Evolutionary conservation across 2,113 vertebrate genomes (phyloP).

Genomic region (Miniopterus natalensis): DNA sequence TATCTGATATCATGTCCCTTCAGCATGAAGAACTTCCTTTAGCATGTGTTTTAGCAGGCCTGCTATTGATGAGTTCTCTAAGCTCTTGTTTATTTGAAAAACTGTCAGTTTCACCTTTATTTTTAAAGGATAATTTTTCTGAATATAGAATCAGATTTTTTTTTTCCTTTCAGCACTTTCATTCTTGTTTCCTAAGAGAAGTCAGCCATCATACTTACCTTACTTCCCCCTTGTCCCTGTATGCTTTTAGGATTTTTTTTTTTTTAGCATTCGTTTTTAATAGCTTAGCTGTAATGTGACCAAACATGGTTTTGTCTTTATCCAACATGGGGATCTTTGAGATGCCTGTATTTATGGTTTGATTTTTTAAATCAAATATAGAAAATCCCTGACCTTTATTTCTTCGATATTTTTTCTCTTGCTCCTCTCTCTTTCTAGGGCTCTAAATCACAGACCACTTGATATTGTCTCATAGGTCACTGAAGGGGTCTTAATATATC

Average conservation of each 20-base stretch:
- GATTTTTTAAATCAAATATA: not conserved
- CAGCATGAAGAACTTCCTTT: not conserved
- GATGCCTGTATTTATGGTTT: constrained; percentile 3
- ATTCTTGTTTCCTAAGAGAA: not conserved
- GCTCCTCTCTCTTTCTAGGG: not conserved
- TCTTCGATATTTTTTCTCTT: not conserved
- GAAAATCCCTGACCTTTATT: not conserved
- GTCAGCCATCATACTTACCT: not conserved
- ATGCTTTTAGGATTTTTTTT: not conserved
- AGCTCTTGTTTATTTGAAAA: constrained; percentile 37
- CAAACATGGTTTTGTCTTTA: constrained; percentile 16
- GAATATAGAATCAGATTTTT: not conserved
- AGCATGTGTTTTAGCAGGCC: not conserved
- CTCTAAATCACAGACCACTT: not conserved
- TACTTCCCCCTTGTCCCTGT: not conserved
- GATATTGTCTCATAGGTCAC: not conserved
- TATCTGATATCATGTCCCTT: not conserved
- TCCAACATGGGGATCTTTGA: constrained; percentile 22
- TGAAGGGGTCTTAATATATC: not conserved
- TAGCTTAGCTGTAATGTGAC: not conserved
- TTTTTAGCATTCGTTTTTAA: constrained; percentile 19
- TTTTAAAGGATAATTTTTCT: constrained; percentile 6
- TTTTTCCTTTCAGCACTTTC: not conserved
- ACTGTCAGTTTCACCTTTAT: not conserved
- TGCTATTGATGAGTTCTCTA: not conserved